These are phyloP conservation scores for Unio delphinus DNA, from an alignment of 2,888 invertebrate species.

Conservation along the genomic window DNA sequence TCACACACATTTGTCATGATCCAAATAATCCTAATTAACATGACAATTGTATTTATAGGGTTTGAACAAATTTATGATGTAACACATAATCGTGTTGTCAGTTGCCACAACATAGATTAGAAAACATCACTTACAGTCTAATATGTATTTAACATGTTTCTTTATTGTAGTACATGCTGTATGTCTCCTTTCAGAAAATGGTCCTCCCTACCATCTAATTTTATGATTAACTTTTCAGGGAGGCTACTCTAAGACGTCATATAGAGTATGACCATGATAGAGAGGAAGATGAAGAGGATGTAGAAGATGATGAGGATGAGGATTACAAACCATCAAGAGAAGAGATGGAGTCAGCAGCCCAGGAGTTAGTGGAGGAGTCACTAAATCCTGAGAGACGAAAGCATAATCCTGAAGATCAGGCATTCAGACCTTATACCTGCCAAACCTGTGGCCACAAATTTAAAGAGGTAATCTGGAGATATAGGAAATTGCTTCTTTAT, in stretches of 20 bases:
- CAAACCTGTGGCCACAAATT: conserved; percentile 52
- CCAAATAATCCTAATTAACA: too few relatives aligned
- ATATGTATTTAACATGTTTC: background rate
- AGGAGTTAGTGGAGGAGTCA: conserved; percentile 7
- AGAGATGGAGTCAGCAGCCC: conserved; percentile 1
- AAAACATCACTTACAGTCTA: too few relatives aligned
- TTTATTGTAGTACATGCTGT: background rate
- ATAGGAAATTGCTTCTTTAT: too few relatives aligned
- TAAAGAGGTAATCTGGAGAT: conserved; percentile 51
- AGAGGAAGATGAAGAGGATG: conserved; percentile 30
- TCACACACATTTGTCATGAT: too few relatives aligned
- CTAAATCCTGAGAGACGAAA: conserved; percentile 7
- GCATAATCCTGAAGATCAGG: conserved; percentile 21
- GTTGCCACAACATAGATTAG: too few relatives aligned
- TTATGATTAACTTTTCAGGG: conserved; percentile 36
- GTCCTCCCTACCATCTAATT: background rate
- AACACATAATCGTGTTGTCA: too few relatives aligned
- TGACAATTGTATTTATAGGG: too few relatives aligned
- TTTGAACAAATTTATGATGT: too few relatives aligned
- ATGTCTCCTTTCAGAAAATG: background rate
- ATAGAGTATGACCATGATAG: conserved; percentile 57
- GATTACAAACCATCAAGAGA: conserved; percentile 28
- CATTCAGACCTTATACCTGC: conserved; percentile 46
- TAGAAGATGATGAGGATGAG: conserved; percentile 29
- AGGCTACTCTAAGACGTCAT: conserved; percentile 62